phyloP scores from a whole-genome alignment of 2,797 vertebrate genomes.

The Phyllotis vaccarum region DNA sequence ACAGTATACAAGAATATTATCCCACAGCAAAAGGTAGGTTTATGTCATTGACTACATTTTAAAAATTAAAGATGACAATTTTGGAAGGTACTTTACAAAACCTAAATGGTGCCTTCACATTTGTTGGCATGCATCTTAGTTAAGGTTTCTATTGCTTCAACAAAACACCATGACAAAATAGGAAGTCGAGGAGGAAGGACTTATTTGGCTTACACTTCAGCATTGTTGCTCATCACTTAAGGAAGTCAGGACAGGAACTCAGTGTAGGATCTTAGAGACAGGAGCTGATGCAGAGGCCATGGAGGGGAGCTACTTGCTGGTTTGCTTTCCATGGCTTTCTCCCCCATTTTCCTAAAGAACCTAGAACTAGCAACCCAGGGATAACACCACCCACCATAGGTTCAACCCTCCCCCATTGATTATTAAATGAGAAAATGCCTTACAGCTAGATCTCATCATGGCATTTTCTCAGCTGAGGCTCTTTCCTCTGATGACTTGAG shows the following conservation, averaged over 20 bases:
- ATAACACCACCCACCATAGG: background rate
- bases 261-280: background rate
- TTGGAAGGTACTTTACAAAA: background rate
- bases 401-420: background rate
- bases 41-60: background rate
- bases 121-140: background rate
- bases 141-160: background rate
- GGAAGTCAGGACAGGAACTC: background rate
- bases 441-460: background rate
- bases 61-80: background rate
- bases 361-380: background rate
- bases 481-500: background rate
- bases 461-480: background rate
- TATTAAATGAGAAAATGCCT: background rate
- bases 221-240: background rate
- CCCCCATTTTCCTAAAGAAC: background rate
- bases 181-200: background rate
- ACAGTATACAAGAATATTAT: too few species aligned
- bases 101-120: background rate
- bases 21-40: background rate
- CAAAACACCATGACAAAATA: background rate
- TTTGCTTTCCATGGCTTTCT: background rate
- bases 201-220: background rate
- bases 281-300: background rate
- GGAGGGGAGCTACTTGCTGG: background rate